These are phyloP conservation scores for Matsumyia berberina DNA, from an alignment of 2,888 invertebrate genomes.

Conservation along the genomic window DNA sequence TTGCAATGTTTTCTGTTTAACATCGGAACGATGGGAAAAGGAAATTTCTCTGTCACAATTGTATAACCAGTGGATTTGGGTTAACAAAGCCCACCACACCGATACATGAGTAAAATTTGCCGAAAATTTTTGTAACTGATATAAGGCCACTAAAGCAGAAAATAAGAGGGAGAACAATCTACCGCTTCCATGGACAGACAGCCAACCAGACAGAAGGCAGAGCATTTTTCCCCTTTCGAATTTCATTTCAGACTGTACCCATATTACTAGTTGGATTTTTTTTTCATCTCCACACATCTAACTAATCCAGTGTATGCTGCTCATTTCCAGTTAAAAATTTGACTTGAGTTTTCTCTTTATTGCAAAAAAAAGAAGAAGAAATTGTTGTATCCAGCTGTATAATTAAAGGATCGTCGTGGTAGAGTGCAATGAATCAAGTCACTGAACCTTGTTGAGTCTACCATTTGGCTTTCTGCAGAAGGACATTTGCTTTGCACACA, in stretches of 20 bases:
- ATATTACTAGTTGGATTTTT: slow-evolving; percentile 46
- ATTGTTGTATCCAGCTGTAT: slow-evolving; percentile 1
- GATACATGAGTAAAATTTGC: slow-evolving; percentile 7
- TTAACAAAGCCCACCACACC: slow-evolving; percentile 14
- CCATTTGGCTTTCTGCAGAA: slow-evolving; percentile 26
- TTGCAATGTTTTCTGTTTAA: slow-evolving; percentile 18
- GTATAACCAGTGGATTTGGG: slow-evolving; percentile 21
- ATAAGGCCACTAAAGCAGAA: slow-evolving; percentile 9
- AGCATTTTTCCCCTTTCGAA: slow-evolving; percentile 26
- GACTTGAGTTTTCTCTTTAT: slow-evolving; percentile 23
- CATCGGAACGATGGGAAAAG: neutral
- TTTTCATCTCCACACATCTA: neutral
- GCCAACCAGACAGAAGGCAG: slow-evolving; percentile 21
- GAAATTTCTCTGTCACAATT: slow-evolving; percentile 7
- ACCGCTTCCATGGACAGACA: slow-evolving; percentile 26
- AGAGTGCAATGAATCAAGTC: slow-evolving; percentile 17
- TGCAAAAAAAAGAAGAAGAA: slow-evolving; percentile 12
- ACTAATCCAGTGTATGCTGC: slow-evolving; percentile 33
- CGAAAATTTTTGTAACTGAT: slow-evolving; percentile 22
- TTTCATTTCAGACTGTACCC: slow-evolving; percentile 64
- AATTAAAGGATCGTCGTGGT: slow-evolving; percentile 9
- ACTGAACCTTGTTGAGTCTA: slow-evolving; percentile 40
- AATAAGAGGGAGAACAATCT: slow-evolving; percentile 31
- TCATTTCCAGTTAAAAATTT: slow-evolving; percentile 45
- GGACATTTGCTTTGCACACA: slow-evolving; percentile 54